Evolutionary conservation across 2,113 vertebrate genomes (phyloP).

Genomic region (Crotalus horridus): DNA sequence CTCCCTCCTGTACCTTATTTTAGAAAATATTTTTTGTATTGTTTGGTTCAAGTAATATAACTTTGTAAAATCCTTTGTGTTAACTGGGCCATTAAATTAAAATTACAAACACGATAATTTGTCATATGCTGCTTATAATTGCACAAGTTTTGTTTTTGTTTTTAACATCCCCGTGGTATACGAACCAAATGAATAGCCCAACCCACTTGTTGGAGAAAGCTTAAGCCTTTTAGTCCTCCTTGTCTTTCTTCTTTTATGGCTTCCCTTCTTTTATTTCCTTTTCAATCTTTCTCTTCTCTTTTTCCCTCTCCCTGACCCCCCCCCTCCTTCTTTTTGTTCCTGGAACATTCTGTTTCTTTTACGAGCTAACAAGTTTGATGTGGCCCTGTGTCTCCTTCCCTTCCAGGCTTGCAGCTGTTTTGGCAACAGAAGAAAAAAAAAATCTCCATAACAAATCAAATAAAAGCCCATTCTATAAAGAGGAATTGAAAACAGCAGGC

Average conservation of each 20-base stretch:
- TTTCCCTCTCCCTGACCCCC: neutral
- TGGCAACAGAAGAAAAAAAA: slow-evolving; percentile 83
- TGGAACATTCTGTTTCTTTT: slow-evolving; percentile 72
- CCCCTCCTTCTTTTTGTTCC: slow-evolving; percentile 52
- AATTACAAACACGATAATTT: slow-evolving; percentile 48
- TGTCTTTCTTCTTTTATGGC: neutral
- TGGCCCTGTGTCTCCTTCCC: slow-evolving; percentile 77
- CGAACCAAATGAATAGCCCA: slow-evolving; percentile 43
- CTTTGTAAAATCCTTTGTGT: slow-evolving; percentile 33
- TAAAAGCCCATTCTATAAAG: slow-evolving; percentile 84
- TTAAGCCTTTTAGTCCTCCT: slow-evolving; percentile 25
- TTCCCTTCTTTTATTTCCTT: slow-evolving; percentile 11
- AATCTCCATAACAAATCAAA: slow-evolving; percentile 86
- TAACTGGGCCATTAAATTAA: slow-evolving; percentile 53
- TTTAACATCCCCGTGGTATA: slow-evolving; percentile 17
- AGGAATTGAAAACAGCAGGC: slow-evolving; percentile 87
- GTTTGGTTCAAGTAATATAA: slow-evolving; percentile 36
- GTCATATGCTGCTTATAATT: slow-evolving; percentile 30
- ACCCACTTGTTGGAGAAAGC: slow-evolving; percentile 7
- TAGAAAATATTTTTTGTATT: slow-evolving; percentile 39
- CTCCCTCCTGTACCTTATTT: slow-evolving; percentile 9
- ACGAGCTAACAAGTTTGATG: slow-evolving; percentile 82
- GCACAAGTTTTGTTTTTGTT: slow-evolving; percentile 24
- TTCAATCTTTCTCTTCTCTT: slow-evolving; percentile 18
- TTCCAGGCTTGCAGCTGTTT: slow-evolving; percentile 87